Base-by-base conservation (phyloP, 1,140 invertebrate species). In the Ctenoplectra terminalis region DNA sequence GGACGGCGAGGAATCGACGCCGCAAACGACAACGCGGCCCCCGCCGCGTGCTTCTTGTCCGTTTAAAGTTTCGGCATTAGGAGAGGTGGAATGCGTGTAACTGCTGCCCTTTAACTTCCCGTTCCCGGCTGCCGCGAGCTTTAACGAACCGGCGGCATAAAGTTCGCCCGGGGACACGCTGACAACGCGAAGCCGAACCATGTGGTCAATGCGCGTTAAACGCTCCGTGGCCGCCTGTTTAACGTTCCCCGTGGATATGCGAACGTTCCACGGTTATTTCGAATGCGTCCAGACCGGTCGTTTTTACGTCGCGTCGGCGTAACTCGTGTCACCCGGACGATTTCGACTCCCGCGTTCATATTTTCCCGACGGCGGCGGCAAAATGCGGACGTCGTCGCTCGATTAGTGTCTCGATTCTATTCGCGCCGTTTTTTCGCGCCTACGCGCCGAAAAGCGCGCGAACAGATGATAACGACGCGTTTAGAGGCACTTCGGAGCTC, bases 171-270 rank as follows among this genome's bases (percentile, higher is more conserved):
- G 67, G n/a, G 26, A 71, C 43, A 40, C 78, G 82, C 71, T 87
- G 85, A 84, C 72, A 87, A 84, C 85, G 82, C 60, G 64, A 87
- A 80, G 58, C 50, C 64, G 64, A 79, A 83, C 77, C 83, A 85
- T 88, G 86, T 85, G 87, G 86, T 85, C 86, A 85, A 88, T 74
- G 79, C 52, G 74, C 74, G 82, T 82, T 87, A 87, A 82, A 69
- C 63, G 82, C 56, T 37, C 75, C 54, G 34, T 9, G 66, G n/a
- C 56, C 31, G 73, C 73, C 54, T 77, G 64, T 82, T 88, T 87
- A 87, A 82, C 79, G 86, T 85, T 81, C 72, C 73, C 43, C 15
- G n/a, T 52, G 63, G 56, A n/a, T 85, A 81, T 81, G 87, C 76
- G 79, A 61, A 85, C 79, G 79, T 85, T 87, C 87, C 83, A 79